Conservation (phyloP, 2,113 vertebrate species). For the Psittacula cyanocephala region DNA sequence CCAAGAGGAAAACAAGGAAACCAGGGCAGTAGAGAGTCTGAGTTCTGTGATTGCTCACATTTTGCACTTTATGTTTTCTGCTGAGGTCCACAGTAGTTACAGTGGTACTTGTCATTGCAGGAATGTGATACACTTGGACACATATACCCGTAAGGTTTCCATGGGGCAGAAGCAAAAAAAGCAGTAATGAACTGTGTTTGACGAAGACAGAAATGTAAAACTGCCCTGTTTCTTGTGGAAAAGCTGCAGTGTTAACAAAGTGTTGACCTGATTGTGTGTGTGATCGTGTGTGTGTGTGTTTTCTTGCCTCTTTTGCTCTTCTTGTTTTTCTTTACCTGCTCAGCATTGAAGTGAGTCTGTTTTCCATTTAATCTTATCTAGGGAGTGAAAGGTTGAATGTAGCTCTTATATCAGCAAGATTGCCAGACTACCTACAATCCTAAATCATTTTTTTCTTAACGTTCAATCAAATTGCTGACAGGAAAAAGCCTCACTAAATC, state of each 20-base stretch:
- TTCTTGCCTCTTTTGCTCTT: slow-evolving; percentile 27
- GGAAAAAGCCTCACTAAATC: slow-evolving; percentile 30
- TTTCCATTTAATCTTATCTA: slow-evolving; percentile 22
- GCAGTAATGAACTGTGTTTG: not conserved
- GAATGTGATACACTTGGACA: slow-evolving; percentile 9
- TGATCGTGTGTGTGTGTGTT: not conserved
- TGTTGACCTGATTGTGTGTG: not conserved
- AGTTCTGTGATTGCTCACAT: not conserved
- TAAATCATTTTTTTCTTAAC: not conserved
- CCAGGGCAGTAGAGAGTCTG: slow-evolving; percentile 63
- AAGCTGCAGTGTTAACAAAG: slow-evolving; percentile 30
- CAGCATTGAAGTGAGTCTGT: slow-evolving; percentile 28
- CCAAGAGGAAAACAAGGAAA: slow-evolving; percentile 66
- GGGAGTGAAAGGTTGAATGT: not conserved
- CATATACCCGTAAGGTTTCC: slow-evolving; percentile 1
- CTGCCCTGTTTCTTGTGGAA: not conserved
- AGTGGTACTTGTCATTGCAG: slow-evolving; percentile 11
- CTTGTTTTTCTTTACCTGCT: slow-evolving; percentile 35
- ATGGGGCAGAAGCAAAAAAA: not conserved
- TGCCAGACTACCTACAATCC: not conserved
- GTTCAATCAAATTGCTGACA: slow-evolving; percentile 20
- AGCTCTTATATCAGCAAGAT: not conserved
- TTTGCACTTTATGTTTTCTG: slow-evolving; percentile 53
- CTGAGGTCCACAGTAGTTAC: slow-evolving; percentile 42
- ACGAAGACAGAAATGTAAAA: slow-evolving; percentile 9